Conservation (phyloP, 2,113 vertebrate genomes). For the Hypomesus transpacificus region DNA sequence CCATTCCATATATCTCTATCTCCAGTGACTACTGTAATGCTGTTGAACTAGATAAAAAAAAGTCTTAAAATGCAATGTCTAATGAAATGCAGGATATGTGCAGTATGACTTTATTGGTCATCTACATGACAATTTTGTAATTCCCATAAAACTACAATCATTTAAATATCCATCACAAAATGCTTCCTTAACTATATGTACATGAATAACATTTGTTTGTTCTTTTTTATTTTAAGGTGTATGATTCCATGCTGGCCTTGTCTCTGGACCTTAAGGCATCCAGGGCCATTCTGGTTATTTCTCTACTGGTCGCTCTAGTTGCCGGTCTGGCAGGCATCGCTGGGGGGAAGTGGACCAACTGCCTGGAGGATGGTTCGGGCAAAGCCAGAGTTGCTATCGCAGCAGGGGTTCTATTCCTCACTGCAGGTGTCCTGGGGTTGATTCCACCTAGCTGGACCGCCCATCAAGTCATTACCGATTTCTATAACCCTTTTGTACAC, state of each 20-base stretch:
- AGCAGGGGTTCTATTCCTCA: conserved; percentile 71
- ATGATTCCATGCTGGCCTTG: conserved; percentile 76
- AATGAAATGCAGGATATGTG: too few species aligned
- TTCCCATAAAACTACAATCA: too few species aligned
- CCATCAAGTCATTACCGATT: conserved; percentile 74
- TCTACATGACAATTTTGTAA: too few species aligned
- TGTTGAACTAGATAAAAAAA: too few species aligned
- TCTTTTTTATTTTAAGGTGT: conserved; percentile 53
- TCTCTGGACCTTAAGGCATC: conserved; percentile 77
- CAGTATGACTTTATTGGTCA: too few species aligned
- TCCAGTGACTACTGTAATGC: too few species aligned
- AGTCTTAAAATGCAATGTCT: too few species aligned
- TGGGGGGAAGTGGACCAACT: conserved; percentile 79
- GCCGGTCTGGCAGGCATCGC: conserved; percentile 74
- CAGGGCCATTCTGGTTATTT: conserved; percentile 72
- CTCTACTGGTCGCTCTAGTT: conserved; percentile 68
- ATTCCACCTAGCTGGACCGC: conserved; percentile 80
- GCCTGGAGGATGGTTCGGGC: conserved; percentile 68
- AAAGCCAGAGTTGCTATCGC: conserved; percentile 78
- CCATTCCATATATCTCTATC: too few species aligned
- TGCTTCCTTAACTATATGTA: too few species aligned
- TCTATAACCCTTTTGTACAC: conserved; percentile 73
- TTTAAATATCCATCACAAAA: too few species aligned
- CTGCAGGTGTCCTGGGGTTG: conserved; percentile 71
- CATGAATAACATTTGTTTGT: too few species aligned